These are phyloP conservation scores for Euwallacea similis DNA, from an alignment of 1,140 invertebrate genomes.

Conservation along the genomic window DNA sequence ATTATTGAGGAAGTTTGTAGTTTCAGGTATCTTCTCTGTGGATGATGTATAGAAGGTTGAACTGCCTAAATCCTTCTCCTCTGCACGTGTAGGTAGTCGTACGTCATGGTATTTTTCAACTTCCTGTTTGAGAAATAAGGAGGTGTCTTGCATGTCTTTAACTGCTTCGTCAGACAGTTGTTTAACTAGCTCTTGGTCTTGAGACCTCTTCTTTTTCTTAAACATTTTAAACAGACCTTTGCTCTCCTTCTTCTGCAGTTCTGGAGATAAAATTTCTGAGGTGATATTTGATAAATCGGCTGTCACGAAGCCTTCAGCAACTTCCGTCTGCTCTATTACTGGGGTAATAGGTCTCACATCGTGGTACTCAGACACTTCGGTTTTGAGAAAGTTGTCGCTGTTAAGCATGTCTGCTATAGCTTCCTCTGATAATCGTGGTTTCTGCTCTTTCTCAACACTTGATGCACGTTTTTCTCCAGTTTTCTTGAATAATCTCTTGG, in stretches of 20 bases:
- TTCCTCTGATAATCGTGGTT: slow-evolving; percentile 39
- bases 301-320: not conserved
- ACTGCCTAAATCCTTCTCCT: not conserved
- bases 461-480: not conserved
- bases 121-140: slow-evolving; percentile 35
- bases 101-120: slow-evolving; percentile 39
- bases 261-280: not conserved
- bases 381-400: slow-evolving; percentile 40
- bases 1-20: slow-evolving; percentile 40
- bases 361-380: slow-evolving; percentile 42
- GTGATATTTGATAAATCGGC: no score
- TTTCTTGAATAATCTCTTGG: slow-evolving; percentile 24
- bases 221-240: slow-evolving; percentile 36
- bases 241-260: slow-evolving; percentile 11
- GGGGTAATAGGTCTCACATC: slow-evolving; percentile 33
- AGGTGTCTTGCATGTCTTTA: slow-evolving; percentile 23
- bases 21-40: slow-evolving; percentile 27
- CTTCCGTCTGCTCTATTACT: not conserved
- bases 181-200: slow-evolving; percentile 7
- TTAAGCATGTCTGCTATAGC: slow-evolving; percentile 40
- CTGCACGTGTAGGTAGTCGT: slow-evolving; percentile 3
- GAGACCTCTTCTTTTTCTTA: slow-evolving; percentile 27
- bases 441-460: slow-evolving; percentile 19
- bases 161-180: slow-evolving; percentile 4
- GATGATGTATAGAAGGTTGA: slow-evolving; percentile 11